Base-by-base conservation (phyloP, 2,888 invertebrate species). In the Psylliodes chrysocephalus region DNA sequence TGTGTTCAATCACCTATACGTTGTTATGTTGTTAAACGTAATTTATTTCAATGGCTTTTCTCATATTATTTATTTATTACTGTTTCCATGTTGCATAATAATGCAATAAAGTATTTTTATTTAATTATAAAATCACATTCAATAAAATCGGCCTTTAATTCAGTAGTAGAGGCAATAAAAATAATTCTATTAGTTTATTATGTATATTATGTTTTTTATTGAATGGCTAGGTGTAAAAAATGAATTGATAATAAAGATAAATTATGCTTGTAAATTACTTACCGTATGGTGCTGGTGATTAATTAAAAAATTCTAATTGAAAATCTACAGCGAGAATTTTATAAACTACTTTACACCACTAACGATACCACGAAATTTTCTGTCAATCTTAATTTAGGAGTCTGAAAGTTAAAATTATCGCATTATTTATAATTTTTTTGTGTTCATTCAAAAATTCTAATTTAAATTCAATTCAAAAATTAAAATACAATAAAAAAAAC, bases 51-150 rank as follows among this genome's bases (percentile, higher is more conserved):
- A 49, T 49, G 28, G 49, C 28, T 28, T 49, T 49, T 49, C 49
- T 49, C 49, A 49, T 49, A 49, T 49, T 49, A 49, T 49, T 49
- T 49, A 49, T 49, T 49, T 49, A 49, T 49, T 49, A 28, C 49
- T 25, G 28, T 7, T 15, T 49, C 14, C 28, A 49, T 49, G 49
- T 49, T 49, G 49, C 49, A 49, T 49, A 49, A 49, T 49, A 49
- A 49, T 12, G 49, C 49, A 49, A 49, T 49, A 49, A 49, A n/a
- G 49, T 15, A 49, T 49, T 49, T 49, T 49, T 49, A 49, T 49
- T 49, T 49, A 49, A 49, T 49, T 49, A 46, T 46, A 8, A 49
- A 49, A 28, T 49, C 49, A 28, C 49, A 30, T 49, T 49, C 49
- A 49, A 49, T 49, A n/a, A 28, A 19, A 30, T 49, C 14, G n/a